phyloP scores from a whole-genome alignment of 2,888 invertebrate species.

The Ctena decussata region DNA sequence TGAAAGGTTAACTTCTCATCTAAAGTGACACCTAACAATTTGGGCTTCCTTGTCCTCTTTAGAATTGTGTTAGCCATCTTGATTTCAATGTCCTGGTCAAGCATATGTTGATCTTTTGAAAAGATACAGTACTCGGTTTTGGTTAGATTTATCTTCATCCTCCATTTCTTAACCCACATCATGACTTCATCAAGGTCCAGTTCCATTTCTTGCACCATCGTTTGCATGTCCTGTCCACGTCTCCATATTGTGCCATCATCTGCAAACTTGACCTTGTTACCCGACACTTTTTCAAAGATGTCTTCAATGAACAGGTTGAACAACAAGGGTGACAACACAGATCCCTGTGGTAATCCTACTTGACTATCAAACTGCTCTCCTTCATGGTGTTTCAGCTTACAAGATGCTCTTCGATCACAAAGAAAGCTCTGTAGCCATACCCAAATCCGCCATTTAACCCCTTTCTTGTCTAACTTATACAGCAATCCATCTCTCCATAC shows the following conservation, averaged over 20 bases:
- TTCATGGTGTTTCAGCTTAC: not conserved
- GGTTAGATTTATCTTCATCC: conserved; percentile 11
- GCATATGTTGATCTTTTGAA: not conserved
- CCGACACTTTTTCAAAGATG: conserved; percentile 4
- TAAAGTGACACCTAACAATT: conserved; percentile 19
- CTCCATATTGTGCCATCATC: conserved; percentile 49
- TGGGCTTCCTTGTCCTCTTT: not conserved
- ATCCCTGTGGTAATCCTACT: conserved; percentile 38
- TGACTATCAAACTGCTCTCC: not conserved
- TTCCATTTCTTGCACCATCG: not conserved
- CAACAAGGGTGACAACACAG: conserved; percentile 35
- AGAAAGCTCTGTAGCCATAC: conserved; percentile 29
- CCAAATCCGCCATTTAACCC: too few species aligned
- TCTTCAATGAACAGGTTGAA: conserved; percentile 35
- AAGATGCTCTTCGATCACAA: not conserved
- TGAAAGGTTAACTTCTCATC: conserved; percentile 19
- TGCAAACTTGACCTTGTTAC: conserved; percentile 30
- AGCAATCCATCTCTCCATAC: conserved; percentile 44
- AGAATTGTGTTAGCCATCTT: not conserved
- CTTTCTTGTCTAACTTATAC: conserved; percentile 11
- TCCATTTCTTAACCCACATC: conserved; percentile 22
- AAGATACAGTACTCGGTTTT: conserved; percentile 2
- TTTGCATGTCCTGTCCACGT: not conserved
- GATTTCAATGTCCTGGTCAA: not conserved
- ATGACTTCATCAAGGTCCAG: not conserved